Percentiles rank a stretch among this genome's conserved stretches.
These are phyloP conservation scores for Myxocyprinus asiaticus DNA, from an alignment of 2,113 vertebrate genomes.

Conservation along the genomic window DNA sequence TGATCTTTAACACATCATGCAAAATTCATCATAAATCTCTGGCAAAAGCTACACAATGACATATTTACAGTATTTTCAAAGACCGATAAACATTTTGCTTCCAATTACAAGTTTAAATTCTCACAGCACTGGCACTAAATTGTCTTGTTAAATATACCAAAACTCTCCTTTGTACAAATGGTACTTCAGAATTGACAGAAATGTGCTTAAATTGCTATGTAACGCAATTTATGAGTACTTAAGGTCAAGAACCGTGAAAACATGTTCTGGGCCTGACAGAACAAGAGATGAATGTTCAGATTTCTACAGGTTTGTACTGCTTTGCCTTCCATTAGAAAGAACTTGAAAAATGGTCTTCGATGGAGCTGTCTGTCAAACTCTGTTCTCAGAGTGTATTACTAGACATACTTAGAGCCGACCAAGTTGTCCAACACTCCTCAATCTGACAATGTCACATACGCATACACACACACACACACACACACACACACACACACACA, in stretches of 20 bases:
- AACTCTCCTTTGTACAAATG: not conserved
- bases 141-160: constrained; percentile 1
- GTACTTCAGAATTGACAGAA: constrained; percentile 23
- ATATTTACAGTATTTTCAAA: not conserved
- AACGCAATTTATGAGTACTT: not conserved
- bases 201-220: constrained; percentile 5
- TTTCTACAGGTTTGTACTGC: not conserved
- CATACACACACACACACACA: too few relatives aligned
- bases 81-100: not conserved
- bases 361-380: constrained; percentile 20
- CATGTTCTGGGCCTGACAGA: not conserved
- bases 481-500: not conserved
- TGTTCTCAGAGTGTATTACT: not conserved
- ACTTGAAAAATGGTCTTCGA: not conserved
- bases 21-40: not conserved
- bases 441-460: too few relatives aligned
- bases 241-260: constrained; percentile 19
- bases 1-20: not conserved
- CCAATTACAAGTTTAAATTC: not conserved
- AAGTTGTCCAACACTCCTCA: not conserved
- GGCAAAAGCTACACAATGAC: not conserved
- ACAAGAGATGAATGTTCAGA: not conserved
- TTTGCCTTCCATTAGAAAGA: constrained; percentile 19
- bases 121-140: not conserved
- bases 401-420: constrained; percentile 30